Evolutionary conservation across 1,140 invertebrate species (phyloP).

Genomic region (Steinernema khuongi): DNA sequence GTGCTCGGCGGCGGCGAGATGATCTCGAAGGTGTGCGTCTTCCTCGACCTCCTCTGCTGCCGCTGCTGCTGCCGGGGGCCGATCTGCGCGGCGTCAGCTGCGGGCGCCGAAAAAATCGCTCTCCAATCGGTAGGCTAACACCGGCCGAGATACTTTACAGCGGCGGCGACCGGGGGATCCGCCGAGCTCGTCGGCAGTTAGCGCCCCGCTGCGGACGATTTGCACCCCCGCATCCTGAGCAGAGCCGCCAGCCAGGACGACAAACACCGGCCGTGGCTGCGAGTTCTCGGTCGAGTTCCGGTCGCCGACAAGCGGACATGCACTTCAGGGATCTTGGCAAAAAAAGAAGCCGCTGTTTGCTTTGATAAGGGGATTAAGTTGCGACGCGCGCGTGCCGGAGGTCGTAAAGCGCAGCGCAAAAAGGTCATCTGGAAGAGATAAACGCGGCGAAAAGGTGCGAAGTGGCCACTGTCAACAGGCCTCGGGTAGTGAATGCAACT

Average conservation of each 20-base stretch:
- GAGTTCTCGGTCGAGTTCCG: background rate
- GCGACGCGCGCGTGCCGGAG: no score
- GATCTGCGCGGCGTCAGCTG: background rate
- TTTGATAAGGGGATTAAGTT: no score
- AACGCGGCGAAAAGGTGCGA: no score
- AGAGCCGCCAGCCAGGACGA: background rate
- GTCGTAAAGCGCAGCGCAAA: no score
- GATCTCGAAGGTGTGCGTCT: background rate
- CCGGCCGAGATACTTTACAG: background rate
- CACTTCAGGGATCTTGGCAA: no score
- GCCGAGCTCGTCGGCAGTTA: no score
- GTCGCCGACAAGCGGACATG: no score
- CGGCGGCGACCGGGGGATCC: no score
- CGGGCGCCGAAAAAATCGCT: conserved; percentile 17
- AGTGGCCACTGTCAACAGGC: no score
- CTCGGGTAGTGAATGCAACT: no score
- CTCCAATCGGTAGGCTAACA: background rate
- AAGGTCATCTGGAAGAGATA: no score
- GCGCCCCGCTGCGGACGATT: background rate
- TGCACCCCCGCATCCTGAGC: background rate
- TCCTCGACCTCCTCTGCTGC: background rate
- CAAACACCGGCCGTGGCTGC: background rate
- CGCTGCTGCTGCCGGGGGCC: background rate
- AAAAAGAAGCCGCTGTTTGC: no score
- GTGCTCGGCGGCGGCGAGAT: background rate